Conservation (phyloP, 2,797 vertebrate species). For the Sebastes miniatus region DNA sequence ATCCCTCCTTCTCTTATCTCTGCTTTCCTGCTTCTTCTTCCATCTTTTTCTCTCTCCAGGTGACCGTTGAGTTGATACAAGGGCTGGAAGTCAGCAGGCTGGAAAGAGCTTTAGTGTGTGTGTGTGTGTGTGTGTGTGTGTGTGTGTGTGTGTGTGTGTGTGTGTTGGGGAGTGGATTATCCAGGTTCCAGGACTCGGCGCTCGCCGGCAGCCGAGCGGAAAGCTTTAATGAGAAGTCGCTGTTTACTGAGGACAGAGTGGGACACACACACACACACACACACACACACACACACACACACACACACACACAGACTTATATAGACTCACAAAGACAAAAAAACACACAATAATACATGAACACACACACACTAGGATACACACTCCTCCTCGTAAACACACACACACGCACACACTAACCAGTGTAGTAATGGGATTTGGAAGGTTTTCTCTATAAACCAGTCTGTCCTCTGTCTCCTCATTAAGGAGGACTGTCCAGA, state of each 20-base stretch:
- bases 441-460: constrained; percentile 65
- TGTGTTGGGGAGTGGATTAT: constrained; percentile 68
- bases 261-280: constrained; percentile 50
- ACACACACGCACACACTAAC: constrained; percentile 57
- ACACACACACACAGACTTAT: not conserved
- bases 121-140: constrained; percentile 1
- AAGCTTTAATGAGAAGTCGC: constrained; percentile 78
- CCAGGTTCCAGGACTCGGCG: constrained; percentile 65
- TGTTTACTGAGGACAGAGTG: constrained; percentile 70
- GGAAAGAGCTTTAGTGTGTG: constrained; percentile 45
- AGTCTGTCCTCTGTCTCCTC: constrained; percentile 66
- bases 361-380: constrained; percentile 1
- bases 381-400: constrained; percentile 27
- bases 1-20: not conserved
- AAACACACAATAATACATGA: constrained; percentile 12
- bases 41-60: constrained; percentile 42
- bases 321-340: not conserved
- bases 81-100: constrained; percentile 51
- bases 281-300: constrained; percentile 27
- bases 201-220: constrained; percentile 64
- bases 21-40: not conserved
- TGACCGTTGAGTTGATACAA: constrained; percentile 51
- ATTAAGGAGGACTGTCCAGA: constrained; percentile 59
- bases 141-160: not conserved
- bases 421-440: constrained; percentile 70